Evolutionary conservation across 2,797 vertebrate genomes (phyloP).

Genomic region (Anolis apletophallus): DNA sequence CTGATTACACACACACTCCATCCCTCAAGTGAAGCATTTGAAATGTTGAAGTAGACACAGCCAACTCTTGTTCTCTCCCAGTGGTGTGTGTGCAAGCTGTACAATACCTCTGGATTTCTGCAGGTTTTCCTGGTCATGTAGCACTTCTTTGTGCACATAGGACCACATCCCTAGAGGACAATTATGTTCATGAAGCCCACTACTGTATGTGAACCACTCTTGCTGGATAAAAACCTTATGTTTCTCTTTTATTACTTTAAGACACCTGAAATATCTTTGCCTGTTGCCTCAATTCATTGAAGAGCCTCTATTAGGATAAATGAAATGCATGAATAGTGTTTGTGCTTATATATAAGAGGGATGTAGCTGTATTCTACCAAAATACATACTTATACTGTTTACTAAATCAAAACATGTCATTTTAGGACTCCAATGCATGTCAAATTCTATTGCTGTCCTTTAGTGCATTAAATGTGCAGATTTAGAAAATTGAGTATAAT

Average conservation of each 20-base stretch:
- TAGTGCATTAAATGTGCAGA: not conserved
- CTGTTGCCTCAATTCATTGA: not conserved
- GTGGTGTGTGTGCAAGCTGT: not conserved
- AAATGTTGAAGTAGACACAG: not conserved
- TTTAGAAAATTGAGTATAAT: not conserved
- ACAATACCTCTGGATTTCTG: not conserved
- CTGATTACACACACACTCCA: not conserved
- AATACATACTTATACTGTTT: not conserved
- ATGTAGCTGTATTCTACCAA: not conserved
- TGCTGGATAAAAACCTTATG: not conserved
- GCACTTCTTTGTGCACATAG: not conserved
- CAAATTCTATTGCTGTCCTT: not conserved
- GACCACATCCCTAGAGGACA: constrained; percentile 6
- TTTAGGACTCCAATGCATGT: not conserved
- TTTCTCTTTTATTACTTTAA: not conserved
- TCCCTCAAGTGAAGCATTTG: not conserved
- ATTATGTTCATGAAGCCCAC: not conserved
- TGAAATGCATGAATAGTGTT: not conserved
- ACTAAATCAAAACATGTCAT: constrained; percentile 2
- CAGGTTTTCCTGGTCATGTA: not conserved
- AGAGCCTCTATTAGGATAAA: not conserved
- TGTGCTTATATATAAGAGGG: not conserved
- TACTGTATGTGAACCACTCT: not conserved
- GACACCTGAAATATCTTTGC: not conserved
- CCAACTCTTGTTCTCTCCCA: not conserved